Conservation (phyloP, 2,113 vertebrate genomes). For the Pachypanchax playfairii region DNA sequence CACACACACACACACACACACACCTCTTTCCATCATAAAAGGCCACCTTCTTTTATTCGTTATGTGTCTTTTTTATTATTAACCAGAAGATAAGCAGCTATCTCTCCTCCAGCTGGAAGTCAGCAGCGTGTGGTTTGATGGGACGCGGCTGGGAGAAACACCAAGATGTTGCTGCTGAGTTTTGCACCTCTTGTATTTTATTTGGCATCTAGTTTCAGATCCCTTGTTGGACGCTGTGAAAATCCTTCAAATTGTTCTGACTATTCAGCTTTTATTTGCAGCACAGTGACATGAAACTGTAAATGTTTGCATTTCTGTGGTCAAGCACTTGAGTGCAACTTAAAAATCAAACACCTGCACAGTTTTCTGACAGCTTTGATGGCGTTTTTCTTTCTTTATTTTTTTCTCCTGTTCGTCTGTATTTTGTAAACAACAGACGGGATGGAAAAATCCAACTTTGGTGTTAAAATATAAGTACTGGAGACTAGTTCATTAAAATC, state of each 20-base stretch:
- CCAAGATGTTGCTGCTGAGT: constrained; percentile 47
- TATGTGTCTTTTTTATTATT: constrained; percentile 74
- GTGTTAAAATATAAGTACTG: constrained; percentile 71
- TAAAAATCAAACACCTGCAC: constrained; percentile 22
- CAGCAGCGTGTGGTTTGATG: constrained; percentile 73
- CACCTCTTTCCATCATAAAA: constrained; percentile 64
- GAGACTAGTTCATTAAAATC: constrained; percentile 75
- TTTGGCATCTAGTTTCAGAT: constrained; percentile 44
- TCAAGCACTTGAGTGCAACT: constrained; percentile 1
- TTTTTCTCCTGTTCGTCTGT: constrained; percentile 9
- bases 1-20: too few relatives aligned
- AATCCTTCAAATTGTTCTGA: constrained; percentile 39
- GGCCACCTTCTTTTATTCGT: constrained; percentile 63
- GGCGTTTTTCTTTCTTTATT: constrained; percentile 4
- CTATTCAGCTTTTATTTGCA: constrained; percentile 43
- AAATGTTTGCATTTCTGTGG: constrained; percentile 16
- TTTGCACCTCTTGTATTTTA: constrained; percentile 45
- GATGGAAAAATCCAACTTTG: constrained; percentile 34
- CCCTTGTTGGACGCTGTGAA: constrained; percentile 28
- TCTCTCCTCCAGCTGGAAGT: constrained; percentile 72
- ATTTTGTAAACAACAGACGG: constrained; percentile 44
- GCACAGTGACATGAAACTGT: constrained; percentile 27
- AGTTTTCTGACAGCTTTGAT: constrained; percentile 13
- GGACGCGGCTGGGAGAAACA: constrained; percentile 60
- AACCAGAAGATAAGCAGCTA: constrained; percentile 76